Conservation (phyloP, 2,113 vertebrate genomes). For the Rhynchomys soricoides region DNA sequence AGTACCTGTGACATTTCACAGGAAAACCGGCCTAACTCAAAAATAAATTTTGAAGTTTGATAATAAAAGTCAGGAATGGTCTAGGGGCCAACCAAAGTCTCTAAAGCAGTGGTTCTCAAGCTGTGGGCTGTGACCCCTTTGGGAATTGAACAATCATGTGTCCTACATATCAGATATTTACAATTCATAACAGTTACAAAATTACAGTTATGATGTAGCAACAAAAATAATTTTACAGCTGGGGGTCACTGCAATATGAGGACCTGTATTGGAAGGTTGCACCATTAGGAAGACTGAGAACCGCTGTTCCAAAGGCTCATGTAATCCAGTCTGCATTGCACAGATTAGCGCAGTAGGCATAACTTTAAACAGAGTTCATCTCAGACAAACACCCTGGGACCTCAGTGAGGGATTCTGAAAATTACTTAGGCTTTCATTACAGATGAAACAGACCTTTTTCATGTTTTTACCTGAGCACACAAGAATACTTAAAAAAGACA, state of each 20-base stretch:
- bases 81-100: neutral
- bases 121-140: neutral
- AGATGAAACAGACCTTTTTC: neutral
- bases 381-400: neutral
- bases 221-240: neutral
- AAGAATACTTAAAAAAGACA: neutral
- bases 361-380: neutral
- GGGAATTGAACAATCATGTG: neutral
- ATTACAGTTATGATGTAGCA: no score
- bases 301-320: neutral
- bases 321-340: neutral
- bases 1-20: neutral
- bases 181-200: neutral
- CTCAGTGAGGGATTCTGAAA: constrained; percentile 20
- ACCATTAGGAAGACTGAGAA: neutral
- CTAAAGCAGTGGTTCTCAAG: neutral
- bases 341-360: neutral
- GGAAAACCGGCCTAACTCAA: constrained; percentile 41
- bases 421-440: neutral
- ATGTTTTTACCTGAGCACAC: constrained; percentile 20
- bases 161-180: neutral
- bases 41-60: constrained; percentile 42
- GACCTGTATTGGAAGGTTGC: neutral
- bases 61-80: constrained; percentile 34
- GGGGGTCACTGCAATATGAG: neutral